Evolutionary conservation across 2,888 invertebrate species (phyloP).

Genomic region (Drosophila algonquin): DNA sequence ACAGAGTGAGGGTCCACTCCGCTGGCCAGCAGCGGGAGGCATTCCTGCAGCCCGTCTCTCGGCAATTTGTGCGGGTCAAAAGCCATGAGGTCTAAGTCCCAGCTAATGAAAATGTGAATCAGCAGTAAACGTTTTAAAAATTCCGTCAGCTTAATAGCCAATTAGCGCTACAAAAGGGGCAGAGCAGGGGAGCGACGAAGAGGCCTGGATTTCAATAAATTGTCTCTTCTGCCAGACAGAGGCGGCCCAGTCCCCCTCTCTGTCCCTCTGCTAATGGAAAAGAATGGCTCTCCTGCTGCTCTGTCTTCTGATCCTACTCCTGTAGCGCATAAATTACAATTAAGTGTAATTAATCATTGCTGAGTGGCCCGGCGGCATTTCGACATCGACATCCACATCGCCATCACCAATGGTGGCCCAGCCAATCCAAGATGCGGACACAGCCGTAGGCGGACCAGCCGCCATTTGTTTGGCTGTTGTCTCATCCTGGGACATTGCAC

Average conservation of each 20-base stretch:
- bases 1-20: constrained; percentile 24
- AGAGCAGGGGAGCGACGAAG: constrained; percentile 26
- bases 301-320: constrained; percentile 23
- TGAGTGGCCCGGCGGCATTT: constrained; percentile 36
- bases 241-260: not conserved
- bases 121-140: constrained; percentile 49
- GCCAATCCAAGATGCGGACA: constrained; percentile 42
- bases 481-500: constrained; percentile 9
- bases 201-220: constrained; percentile 61
- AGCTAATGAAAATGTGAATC: constrained; percentile 40
- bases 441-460: constrained; percentile 67
- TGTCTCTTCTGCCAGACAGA: constrained; percentile 18
- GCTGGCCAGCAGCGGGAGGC: constrained; percentile 66
- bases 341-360: constrained; percentile 76
- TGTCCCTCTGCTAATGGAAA: constrained; percentile 27
- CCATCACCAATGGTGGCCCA: constrained; percentile 11
- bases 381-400: constrained; percentile 47
- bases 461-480: constrained; percentile 39
- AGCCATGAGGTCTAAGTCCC: constrained; percentile 32
- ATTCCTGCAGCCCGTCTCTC: constrained; percentile 1
- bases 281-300: constrained; percentile 20
- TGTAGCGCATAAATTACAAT: constrained; percentile 70
- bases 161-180: constrained; percentile 54
- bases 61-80: constrained; percentile 25
- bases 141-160: constrained; percentile 61